These are phyloP conservation scores for Pycnonotus jocosus DNA, from an alignment of 2,113 vertebrate genomes.

Conservation along the genomic window DNA sequence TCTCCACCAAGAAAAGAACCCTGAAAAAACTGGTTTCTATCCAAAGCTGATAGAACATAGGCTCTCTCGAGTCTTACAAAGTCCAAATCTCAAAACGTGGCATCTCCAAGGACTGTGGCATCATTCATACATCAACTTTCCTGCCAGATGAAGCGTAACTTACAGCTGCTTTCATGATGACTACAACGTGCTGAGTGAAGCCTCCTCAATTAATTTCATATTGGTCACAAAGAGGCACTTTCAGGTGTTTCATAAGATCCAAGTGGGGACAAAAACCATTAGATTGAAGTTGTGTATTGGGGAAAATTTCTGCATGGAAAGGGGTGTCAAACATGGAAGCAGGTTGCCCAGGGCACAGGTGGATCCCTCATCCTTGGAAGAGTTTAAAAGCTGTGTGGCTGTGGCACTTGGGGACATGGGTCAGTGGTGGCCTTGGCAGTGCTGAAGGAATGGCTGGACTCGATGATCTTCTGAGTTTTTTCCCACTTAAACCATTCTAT, in stretches of 20 bases:
- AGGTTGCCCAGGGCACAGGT: background rate
- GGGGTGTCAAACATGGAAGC: background rate
- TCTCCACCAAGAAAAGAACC: background rate
- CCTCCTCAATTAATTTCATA: background rate
- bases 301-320: background rate
- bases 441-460: background rate
- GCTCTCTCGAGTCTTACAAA: background rate
- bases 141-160: background rate
- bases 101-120: background rate
- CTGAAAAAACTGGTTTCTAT: background rate
- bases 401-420: no score
- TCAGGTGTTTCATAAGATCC: background rate
- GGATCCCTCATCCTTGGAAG: background rate
- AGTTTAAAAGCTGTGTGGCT: background rate
- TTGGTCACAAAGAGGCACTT: rapidly evolving
- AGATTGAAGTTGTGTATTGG: background rate
- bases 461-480: background rate
- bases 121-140: background rate
- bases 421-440: background rate
- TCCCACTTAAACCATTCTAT: background rate
- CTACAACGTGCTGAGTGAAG: background rate
- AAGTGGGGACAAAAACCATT: rapidly evolving
- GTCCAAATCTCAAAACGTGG: background rate
- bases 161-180: background rate
- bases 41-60: background rate